These are phyloP conservation scores for Xiphophorus birchmanni DNA, from an alignment of 2,797 vertebrate species.

Conservation along the genomic window DNA sequence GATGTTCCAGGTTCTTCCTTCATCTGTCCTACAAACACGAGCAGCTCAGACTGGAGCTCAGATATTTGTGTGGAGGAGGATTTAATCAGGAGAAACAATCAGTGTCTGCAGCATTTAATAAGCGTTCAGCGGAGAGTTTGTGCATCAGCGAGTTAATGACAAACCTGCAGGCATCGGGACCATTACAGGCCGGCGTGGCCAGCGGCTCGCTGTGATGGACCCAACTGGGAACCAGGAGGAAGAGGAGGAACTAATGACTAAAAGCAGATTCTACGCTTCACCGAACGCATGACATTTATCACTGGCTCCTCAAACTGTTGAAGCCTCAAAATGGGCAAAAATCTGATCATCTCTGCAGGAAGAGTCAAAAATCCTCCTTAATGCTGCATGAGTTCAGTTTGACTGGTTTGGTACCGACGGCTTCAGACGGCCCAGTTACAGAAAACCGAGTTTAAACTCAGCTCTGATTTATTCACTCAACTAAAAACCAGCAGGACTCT, in stretches of 20 bases:
- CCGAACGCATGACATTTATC: conserved; percentile 1
- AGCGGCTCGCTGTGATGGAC: not conserved
- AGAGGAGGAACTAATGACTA: conserved; percentile 1
- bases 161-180: conserved; percentile 19
- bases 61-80: not conserved
- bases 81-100: conserved; percentile 1
- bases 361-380: not conserved
- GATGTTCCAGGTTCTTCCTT: not conserved
- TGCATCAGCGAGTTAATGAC: conserved; percentile 19
- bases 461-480: not conserved
- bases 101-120: not conserved
- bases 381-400: not conserved
- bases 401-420: not conserved
- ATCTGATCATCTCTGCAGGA: not conserved
- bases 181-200: not conserved
- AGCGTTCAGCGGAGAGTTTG: conserved; percentile 4
- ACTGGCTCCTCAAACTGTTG: not conserved
- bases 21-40: not conserved
- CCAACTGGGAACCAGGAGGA: not conserved
- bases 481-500: not conserved
- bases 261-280: conserved; percentile 2
- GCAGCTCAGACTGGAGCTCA: not conserved
- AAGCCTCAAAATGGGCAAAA: not conserved
- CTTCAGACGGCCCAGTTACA: not conserved
- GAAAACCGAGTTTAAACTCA: not conserved